Conservation (phyloP, 2,113 vertebrate species). For the Microtus oregoni region DNA sequence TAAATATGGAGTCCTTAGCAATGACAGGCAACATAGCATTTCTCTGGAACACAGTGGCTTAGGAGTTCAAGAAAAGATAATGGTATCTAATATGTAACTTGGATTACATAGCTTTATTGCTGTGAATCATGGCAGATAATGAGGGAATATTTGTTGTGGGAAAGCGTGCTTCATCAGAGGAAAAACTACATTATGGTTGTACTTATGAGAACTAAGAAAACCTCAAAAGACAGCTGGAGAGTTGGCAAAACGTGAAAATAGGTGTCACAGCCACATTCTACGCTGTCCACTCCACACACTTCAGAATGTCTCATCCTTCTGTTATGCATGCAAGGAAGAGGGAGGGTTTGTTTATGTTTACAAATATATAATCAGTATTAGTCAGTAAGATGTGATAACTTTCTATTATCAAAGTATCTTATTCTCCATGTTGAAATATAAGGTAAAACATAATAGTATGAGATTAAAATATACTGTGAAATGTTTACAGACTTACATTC, state of each 20-base stretch:
- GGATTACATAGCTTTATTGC: neutral
- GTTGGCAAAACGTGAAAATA: neutral
- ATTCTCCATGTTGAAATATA: neutral
- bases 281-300: too few relatives aligned
- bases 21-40: neutral
- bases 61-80: neutral
- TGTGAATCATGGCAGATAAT: neutral
- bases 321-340: neutral
- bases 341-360: neutral
- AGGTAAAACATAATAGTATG: neutral
- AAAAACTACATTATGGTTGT: neutral
- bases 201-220: neutral
- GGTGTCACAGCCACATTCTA: fast-evolving
- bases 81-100: neutral
- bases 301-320: neutral
- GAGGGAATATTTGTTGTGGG: neutral
- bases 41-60: neutral
- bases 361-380: neutral
- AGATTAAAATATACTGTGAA: neutral
- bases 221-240: neutral
- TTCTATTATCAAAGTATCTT: neutral
- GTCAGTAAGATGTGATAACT: neutral
- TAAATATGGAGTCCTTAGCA: neutral
- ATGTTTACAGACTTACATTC: neutral
- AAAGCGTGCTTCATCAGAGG: neutral